Percentiles rank a stretch among this genome's conserved stretches.
Conservation (phyloP, 2,888 invertebrate species). For the Isoperla grammatica region DNA sequence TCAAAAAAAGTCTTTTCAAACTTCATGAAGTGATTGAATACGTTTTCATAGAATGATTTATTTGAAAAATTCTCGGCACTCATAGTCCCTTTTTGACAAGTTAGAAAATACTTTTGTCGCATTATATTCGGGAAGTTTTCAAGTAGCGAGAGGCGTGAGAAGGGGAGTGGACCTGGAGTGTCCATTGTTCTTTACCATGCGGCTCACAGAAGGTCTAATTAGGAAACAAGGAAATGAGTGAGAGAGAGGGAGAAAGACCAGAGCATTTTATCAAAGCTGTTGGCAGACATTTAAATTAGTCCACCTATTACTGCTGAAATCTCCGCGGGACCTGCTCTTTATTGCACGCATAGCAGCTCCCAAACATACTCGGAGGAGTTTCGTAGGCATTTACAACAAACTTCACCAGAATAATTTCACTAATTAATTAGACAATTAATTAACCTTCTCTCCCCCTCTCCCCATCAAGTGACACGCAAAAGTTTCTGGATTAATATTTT, state of each 20-base stretch:
- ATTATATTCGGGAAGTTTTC: background rate
- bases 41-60: constrained; percentile 12
- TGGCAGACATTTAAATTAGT: constrained; percentile 2
- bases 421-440: too few relatives aligned
- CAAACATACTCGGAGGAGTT: too few relatives aligned
- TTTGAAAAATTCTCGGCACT: constrained; percentile 7
- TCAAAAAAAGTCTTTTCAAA: constrained; percentile 5
- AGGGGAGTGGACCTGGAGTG: constrained; percentile 2
- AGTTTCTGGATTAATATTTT: too few relatives aligned
- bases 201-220: constrained; percentile 1
- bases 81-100: background rate
- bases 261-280: constrained; percentile 6
- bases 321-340: background rate
- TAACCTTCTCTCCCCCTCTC: too few relatives aligned
- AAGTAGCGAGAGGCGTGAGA: constrained; percentile 2
- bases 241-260: background rate
- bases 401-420: too few relatives aligned
- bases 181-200: constrained; percentile 3
- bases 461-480: too few relatives aligned
- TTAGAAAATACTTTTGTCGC: background rate
- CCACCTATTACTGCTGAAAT: background rate
- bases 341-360: too few relatives aligned
- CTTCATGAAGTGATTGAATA: background rate
- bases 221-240: background rate
- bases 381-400: too few relatives aligned